Base-by-base conservation (phyloP, 2,113 vertebrate genomes). In the Gadus macrocephalus region DNA sequence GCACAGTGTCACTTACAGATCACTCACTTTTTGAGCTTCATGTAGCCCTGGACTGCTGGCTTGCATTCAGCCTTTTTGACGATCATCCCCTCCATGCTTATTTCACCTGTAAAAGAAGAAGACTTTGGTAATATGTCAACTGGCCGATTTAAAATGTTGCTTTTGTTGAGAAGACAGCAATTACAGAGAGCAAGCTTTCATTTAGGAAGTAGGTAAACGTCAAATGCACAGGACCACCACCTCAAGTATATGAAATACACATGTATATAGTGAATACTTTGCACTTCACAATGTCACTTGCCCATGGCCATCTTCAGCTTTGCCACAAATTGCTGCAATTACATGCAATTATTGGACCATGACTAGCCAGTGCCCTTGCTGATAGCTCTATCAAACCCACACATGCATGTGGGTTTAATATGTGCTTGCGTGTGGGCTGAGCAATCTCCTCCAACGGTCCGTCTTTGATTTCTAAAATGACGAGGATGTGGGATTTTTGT, bases 1-100 rank as follows among this genome's bases (percentile, higher is more conserved):
- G 58, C 58, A 60, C 4, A 61, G 1, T 49, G 42, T 49, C 5
- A 62, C 64, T 28, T 27, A 62, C 16, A 69, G 9, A 62, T 72
- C 20, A 83, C 88, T 87, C 71, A 89, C 88, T 84, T 89, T 68
- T 89, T 90, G n/a, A 90, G 78, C 80, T 89, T 89, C 87, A 90
- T 88, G 83, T 89, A 90, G 85, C 69, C 87, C 74, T 88, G 87
- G 80, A 83, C 80, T 66, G 77, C 83, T 0, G 88, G 86, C 62
- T 74, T 85, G 82, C 89, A 90, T 73, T 90, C 89, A 15, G 87
- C 89, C 78, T 86, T 78, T 83, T 89, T 85, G 69, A 88, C 83
- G 73, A 89, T 86, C 86, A 77, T 86, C 67, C 89, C 88, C 83
- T 89, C 89, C 81, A 89, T 78, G 59, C 80, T 76, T 80, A 89